phyloP scores from a whole-genome alignment of 2,113 vertebrate genomes.

The Cisticola juncidis region DNA sequence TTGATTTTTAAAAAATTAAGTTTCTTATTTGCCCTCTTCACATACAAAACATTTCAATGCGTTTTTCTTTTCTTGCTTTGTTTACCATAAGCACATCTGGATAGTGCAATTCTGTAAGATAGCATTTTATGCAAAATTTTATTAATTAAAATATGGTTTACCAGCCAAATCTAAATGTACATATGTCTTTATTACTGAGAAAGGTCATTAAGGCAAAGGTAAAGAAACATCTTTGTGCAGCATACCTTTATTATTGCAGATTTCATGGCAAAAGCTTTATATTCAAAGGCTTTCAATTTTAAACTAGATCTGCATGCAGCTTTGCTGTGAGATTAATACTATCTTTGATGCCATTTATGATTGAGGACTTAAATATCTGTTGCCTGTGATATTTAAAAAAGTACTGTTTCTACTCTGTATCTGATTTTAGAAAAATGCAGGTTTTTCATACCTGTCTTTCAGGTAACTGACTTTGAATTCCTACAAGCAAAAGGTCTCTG shows the following conservation, averaged over 20 bases:
- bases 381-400: conserved; percentile 82
- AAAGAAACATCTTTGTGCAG: conserved; percentile 73
- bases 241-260: conserved; percentile 76
- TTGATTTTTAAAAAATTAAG: conserved; percentile 73
- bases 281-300: conserved; percentile 77
- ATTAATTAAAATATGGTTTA: conserved; percentile 74
- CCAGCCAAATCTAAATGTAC: conserved; percentile 75
- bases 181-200: conserved; percentile 73
- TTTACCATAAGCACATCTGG: conserved; percentile 61
- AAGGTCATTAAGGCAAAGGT: conserved; percentile 63
- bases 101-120: conserved; percentile 74
- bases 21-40: conserved; percentile 76
- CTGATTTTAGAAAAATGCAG: conserved; percentile 78
- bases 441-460: conserved; percentile 77
- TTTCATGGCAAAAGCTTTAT: conserved; percentile 76
- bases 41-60: conserved; percentile 38
- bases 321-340: conserved; percentile 77
- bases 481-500: conserved; percentile 81
- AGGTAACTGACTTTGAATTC: conserved; percentile 78
- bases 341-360: conserved; percentile 78
- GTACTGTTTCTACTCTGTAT: conserved; percentile 84
- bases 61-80: conserved; percentile 34
- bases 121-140: conserved; percentile 80
- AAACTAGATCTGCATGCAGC: conserved; percentile 78
- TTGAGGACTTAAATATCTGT: conserved; percentile 76